Base-by-base conservation (phyloP, 2,113 vertebrate species). In the Lepus americanus region DNA sequence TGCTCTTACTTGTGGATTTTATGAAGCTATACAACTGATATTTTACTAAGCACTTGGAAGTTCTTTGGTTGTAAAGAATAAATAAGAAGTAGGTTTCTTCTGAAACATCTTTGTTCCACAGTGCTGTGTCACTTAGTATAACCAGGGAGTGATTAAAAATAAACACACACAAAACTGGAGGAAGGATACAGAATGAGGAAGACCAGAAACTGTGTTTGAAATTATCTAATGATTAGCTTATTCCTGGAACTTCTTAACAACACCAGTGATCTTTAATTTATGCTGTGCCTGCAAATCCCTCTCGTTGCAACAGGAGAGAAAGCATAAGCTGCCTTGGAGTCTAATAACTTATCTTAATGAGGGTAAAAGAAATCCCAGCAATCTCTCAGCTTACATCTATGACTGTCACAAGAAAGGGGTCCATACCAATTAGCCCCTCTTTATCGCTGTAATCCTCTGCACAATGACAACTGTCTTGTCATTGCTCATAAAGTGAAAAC, bases 231-330 rank as follows among this genome's bases (percentile, higher is more conserved):
- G 70, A 95, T 92, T 39, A 89, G 85, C 10, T 44, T 39, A 10
- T 39, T 86, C 27, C 55, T 93, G 59, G 53, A 87, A 90, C 29
- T 25, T 94, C 94, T 92, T 93, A 51, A 19, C 29, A 97, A 92
- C 9, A 94, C 89, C 10, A 93, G 72, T 81, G 84, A 93, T 31
- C 72, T 95, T 69, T 89, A 76, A 85, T 74, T 64, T 69, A 8
- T 53, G 39, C 19, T 73, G 78, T 61, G 3, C 59, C 78, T 87
- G 95, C 22, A 85, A 55, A 96, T 12, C 0, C 27, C 12, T 91
- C 12, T 36, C 8, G 31, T 5, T 69, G 67, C 67, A 87, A 70
- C n/a, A 29, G 53, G 64, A 93, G n/a, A 96, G 49, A 95, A 95
- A 80, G 22, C 0, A 59, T 61, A 95, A 78, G 5, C 82, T 87